Evolutionary conservation across 2,888 invertebrate species (phyloP).

Genomic region (Melanotus villosus): DNA sequence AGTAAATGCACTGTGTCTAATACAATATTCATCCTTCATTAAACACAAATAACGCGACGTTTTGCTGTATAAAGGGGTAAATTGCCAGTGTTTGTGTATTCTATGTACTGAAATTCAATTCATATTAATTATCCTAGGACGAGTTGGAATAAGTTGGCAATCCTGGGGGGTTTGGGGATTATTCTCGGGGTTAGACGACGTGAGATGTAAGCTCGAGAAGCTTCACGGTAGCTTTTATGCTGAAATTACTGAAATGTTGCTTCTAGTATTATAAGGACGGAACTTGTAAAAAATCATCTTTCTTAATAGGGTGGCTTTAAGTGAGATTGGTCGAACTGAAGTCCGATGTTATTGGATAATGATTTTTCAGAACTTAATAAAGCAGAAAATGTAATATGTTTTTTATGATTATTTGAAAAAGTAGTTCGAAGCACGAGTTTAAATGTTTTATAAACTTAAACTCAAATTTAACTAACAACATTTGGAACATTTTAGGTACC

Average conservation of each 20-base stretch:
- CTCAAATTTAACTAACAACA: too few relatives aligned
- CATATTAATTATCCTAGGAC: slow-evolving; percentile 55
- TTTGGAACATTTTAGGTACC: too few relatives aligned
- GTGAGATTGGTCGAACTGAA: too few relatives aligned
- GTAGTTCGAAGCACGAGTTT: too few relatives aligned
- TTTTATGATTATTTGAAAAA: too few relatives aligned
- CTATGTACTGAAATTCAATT: slow-evolving; percentile 55
- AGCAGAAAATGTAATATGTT: too few relatives aligned
- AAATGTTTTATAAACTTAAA: too few relatives aligned
- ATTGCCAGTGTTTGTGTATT: slow-evolving; percentile 38
- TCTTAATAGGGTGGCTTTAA: too few relatives aligned
- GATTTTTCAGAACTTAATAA: too few relatives aligned
- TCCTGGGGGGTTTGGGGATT: slow-evolving; percentile 55
- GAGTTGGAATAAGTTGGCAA: slow-evolving; percentile 54
- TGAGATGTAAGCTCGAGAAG: slow-evolving; percentile 37
- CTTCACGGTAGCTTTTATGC: not conserved
- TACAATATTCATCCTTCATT: slow-evolving; percentile 22
- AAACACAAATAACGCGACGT: slow-evolving; percentile 21
- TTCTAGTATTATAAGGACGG: not conserved
- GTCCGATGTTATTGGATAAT: too few relatives aligned
- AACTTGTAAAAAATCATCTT: not conserved
- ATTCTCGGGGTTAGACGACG: slow-evolving; percentile 49
- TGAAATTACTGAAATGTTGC: not conserved
- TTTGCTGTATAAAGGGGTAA: slow-evolving; percentile 32
- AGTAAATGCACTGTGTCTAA: slow-evolving; percentile 1